A percentile compares a stretch with the other conserved stretches of the same genome.
Conservation (phyloP, 64 coral and sea anemone species). For the Orbicella faveolata region DNA sequence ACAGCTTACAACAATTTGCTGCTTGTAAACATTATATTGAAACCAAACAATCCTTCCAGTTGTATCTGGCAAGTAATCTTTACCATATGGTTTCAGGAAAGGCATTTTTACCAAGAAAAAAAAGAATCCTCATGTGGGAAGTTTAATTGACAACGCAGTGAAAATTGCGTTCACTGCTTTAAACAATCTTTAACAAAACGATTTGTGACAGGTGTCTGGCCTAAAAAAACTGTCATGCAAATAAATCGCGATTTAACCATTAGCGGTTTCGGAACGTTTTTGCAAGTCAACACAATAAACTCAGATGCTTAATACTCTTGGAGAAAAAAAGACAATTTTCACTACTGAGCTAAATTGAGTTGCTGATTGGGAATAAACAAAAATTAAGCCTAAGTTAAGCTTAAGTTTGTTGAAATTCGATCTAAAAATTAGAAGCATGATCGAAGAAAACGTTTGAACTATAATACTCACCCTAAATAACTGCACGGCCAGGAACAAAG, state of each 20-base stretch:
- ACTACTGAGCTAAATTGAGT: no score
- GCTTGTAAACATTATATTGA: not conserved
- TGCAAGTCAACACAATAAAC: not conserved
- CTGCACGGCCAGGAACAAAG: constrained; percentile 67
- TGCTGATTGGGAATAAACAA: no score
- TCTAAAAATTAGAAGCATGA: not conserved
- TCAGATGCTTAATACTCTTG: no score
- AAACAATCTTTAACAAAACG: constrained; percentile 1
- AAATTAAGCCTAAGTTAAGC: not conserved
- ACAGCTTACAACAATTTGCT: not conserved
- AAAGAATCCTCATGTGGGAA: not conserved
- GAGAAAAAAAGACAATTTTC: no score
- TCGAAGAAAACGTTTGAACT: not conserved
- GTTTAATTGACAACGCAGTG: not conserved
- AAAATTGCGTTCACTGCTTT: not conserved
- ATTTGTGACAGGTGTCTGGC: not conserved
- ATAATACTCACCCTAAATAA: constrained; percentile 45
- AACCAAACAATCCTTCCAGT: not conserved
- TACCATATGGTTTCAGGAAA: not conserved
- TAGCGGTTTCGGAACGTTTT: not conserved
- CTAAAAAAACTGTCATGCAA: not conserved
- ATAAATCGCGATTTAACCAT: not conserved
- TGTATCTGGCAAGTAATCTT: not conserved
- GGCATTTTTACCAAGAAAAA: not conserved
- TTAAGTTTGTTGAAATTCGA: not conserved